Evolutionary conservation across 2,888 invertebrate species (phyloP).

Genomic region (Hypomecis atomaria): DNA sequence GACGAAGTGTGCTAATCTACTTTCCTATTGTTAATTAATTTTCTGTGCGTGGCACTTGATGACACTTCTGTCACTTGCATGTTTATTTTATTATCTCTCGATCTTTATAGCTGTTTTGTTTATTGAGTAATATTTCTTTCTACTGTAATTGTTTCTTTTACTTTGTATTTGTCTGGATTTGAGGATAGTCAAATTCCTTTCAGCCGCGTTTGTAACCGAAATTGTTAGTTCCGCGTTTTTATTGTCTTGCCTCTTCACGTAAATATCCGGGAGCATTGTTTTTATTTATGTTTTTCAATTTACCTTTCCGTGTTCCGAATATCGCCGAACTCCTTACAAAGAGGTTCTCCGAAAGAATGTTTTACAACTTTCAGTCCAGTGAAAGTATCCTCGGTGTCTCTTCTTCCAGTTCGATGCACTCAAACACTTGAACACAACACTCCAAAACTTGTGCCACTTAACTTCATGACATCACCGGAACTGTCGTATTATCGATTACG

Average conservation of each 20-base stretch:
- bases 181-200: not conserved
- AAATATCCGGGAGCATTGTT: too few relatives aligned
- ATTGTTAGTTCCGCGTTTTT: not conserved
- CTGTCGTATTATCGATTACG: constrained; percentile 56
- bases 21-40: constrained; percentile 45
- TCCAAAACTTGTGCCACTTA: constrained; percentile 52
- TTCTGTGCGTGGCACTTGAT: constrained; percentile 30
- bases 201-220: too few relatives aligned
- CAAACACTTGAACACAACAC: constrained; percentile 45
- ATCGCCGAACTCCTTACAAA: constrained; percentile 60
- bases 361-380: constrained; percentile 83
- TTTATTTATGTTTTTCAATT: constrained; percentile 41
- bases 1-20: constrained; percentile 35
- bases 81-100: constrained; percentile 6
- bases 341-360: constrained; percentile 80
- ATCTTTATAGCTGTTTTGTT: not conserved
- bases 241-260: not conserved
- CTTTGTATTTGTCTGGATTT: not conserved
- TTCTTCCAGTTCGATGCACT: constrained; percentile 63
- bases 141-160: not conserved
- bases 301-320: constrained; percentile 65
- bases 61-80: constrained; percentile 19
- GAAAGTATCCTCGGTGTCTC: constrained; percentile 82
- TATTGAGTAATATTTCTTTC: not conserved
- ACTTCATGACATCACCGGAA: constrained; percentile 63